These are phyloP conservation scores for Lepeophtheirus nordmannii DNA, from an alignment of 2,888 invertebrate genomes.

Conservation along the genomic window DNA sequence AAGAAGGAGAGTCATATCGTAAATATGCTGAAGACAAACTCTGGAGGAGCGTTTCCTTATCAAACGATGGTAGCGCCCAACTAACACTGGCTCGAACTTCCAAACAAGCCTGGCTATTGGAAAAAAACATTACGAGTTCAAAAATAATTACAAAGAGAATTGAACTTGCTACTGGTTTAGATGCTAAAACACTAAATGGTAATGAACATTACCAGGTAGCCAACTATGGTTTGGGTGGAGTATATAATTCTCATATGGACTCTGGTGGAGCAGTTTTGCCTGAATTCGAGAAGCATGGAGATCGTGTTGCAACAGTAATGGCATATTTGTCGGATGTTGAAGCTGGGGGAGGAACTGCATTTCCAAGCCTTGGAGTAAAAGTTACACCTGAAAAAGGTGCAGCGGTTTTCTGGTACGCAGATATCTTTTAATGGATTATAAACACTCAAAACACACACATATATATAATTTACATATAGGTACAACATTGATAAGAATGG, in stretches of 20 bases:
- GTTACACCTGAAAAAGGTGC: constrained; percentile 39
- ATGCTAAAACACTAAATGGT: background rate
- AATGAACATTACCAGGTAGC: constrained; percentile 35
- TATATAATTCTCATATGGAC: constrained; percentile 43
- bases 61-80: no score
- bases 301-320: constrained; percentile 42
- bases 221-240: constrained; percentile 43
- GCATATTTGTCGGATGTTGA: constrained; percentile 41
- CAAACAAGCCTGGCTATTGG: background rate
- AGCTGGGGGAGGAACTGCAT: constrained; percentile 42
- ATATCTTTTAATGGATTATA: background rate
- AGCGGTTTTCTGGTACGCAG: constrained; percentile 41
- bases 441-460: no score
- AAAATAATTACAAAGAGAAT: background rate
- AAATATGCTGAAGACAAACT: no score
- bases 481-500: constrained; percentile 37
- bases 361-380: constrained; percentile 39
- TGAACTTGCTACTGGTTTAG: background rate
- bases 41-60: no score
- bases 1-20: background rate
- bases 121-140: background rate
- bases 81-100: background rate
- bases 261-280: background rate
- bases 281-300: constrained; percentile 32
- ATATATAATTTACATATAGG: background rate